Base-by-base conservation (phyloP, 1,140 invertebrate species). In the Trichomalopsis sarcophagae region DNA sequence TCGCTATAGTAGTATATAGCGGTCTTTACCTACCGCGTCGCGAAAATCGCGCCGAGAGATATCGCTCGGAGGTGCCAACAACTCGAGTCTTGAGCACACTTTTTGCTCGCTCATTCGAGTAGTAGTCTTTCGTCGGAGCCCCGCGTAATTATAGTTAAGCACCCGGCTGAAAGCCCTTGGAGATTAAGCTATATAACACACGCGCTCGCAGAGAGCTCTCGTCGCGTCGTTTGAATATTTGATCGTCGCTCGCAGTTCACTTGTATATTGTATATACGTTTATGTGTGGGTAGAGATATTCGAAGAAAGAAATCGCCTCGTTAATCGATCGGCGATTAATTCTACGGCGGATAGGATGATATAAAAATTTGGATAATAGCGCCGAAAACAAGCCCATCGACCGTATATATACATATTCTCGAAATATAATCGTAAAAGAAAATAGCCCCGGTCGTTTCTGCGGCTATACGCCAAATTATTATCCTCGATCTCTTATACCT, bases 391-490 rank as follows among this genome's bases (percentile, higher is more conserved):
- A 81, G 78, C 10, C 78, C 50, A 66, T 79, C 55, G 66, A 79
- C 23, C 27, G 6, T 50, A n/a, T 27, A 21, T 5, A 3, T 36
- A 6, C 5, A 36, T 0, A 36, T 36, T 62, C 77, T 21, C 23
- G 75, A 77, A 50, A 55, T 79, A 79, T 79, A 30, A 21, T 79
- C 77, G 77, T 81, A 81, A 81, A 81, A 69, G 78, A 81, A 81
- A 81, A 81, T 81, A 30, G 78, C 14, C 66, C 14, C 66, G n/a
- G 55, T 62, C 55, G 55, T 44, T 62, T 62, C 55, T 62, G 55
- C 47, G 47, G 55, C 17, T 62, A 62, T 62, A 62, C 55, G 21
- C 55, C 17, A 62, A 62, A 62, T 62, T 62, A 62, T 62, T 62
- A 62, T 62, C 21, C 55, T 14, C 14, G 50, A 47, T 47, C 44